These are phyloP conservation scores for Embiotoca jacksoni DNA, from an alignment of 2,113 vertebrate genomes.

Conservation along the genomic window DNA sequence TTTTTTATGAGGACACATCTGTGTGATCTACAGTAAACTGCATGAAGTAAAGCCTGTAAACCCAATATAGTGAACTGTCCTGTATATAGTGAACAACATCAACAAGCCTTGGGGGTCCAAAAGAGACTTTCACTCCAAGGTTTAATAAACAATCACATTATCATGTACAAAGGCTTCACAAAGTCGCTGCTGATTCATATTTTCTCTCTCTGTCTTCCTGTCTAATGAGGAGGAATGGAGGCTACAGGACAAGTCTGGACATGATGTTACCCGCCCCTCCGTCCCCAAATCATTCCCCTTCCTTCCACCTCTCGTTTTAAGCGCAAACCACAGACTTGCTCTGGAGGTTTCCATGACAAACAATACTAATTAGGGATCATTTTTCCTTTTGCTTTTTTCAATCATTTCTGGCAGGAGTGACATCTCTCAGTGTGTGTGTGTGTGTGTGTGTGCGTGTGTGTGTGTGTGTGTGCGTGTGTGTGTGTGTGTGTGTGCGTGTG, in stretches of 20 bases:
- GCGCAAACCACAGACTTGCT: constrained; percentile 55
- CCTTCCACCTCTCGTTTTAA: constrained; percentile 36
- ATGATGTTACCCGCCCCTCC: constrained; percentile 19
- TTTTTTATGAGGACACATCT: no score
- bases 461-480: neutral
- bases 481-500: neutral
- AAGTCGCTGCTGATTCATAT: neutral
- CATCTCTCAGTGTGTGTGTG: neutral
- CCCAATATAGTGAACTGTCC: constrained; percentile 1
- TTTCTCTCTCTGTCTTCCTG: constrained; percentile 21
- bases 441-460: neutral
- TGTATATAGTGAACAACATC: neutral
- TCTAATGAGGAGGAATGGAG: constrained; percentile 17
- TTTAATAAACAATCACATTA: constrained; percentile 24
- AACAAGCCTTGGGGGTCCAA: no score
- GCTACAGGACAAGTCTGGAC: constrained; percentile 56
- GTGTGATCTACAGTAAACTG: neutral
- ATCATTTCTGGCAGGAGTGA: constrained; percentile 14
- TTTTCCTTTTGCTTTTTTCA: constrained; percentile 55
- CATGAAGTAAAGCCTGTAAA: neutral
- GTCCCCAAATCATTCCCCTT: constrained; percentile 28
- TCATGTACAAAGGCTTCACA: constrained; percentile 1
- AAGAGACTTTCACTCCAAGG: neutral
- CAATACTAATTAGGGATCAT: constrained; percentile 77
- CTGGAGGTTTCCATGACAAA: constrained; percentile 71